Evolutionary conservation across 2,888 invertebrate genomes (phyloP), one percentile per base, ranked within the genome.

Genomic region (Branchipolynoe longqiensis): DNA sequence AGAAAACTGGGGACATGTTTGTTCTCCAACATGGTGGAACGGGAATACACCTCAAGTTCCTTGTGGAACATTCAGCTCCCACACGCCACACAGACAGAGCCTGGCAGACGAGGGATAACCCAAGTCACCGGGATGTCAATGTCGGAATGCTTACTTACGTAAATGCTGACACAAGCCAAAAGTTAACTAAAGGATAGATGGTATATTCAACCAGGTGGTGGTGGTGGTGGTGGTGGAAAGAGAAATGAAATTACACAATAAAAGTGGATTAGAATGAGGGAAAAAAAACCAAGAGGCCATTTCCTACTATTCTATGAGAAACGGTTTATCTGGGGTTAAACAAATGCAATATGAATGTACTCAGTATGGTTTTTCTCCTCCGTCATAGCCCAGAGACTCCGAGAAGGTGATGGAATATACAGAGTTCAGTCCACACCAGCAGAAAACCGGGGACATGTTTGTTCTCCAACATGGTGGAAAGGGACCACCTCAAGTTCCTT

Each of bases 391-490:
- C 33, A 84, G 86, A 48, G 85, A 85, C 88, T 89, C 62, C 84
- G 87, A 87, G 88, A 89, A 89, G 89, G 82, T 88, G 86, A 91
- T 91, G 91, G 91, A 91, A 90, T 90, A 91, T 91, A 89, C 90
- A 89, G 88, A 88, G 86, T 87, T 83, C 86, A 73, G 87, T 86
- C 87, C 86, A 86, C 88, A 87, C 87, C 85, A 84, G 62, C 83
- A 82, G 58, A 62, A 64, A 82, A 85, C 84, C 74, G 87, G 88
- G 88, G 86, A 87, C 88, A 88, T 87, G 87, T 88, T 89, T 90
- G 62, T 64, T 90, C 88, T 91, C 86, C 90, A 90, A 91, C 90
- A 90, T 89, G 89, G 89, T 91, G 90, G 91, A 90, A 90, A 84
- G 89, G 90, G 89, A 90, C 89, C 86, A 89, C 91, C 87, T 89